Base-by-base conservation (phyloP, 2,797 vertebrate species). In the Neoniphon sammara region DNA sequence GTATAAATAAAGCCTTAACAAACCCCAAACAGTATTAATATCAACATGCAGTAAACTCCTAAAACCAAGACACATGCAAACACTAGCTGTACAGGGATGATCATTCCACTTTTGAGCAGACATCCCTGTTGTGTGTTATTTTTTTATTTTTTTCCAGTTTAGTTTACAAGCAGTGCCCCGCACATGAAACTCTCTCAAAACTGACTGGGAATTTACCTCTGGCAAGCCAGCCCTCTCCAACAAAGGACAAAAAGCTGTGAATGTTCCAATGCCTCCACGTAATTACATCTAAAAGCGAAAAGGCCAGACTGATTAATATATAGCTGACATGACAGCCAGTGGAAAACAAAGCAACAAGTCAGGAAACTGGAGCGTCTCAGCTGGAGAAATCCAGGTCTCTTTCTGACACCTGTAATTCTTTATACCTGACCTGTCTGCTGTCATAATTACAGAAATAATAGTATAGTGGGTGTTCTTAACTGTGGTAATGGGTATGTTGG, bases 261-360 rank as follows among this genome's bases (percentile, higher is more conserved):
- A 42, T 23, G 27, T 9, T 23, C 15, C 54, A 30, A 31, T 49
- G n/a, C 36, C 55, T 58, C 31, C 12, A 42, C 56, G 47, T 58
- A 66, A 66, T 44, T 42, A 53, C 46, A 71, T 61, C 55, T 76
- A 47, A 39, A 80, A 44, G 57, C 27, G 18, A 60, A 60, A 46
- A 34, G 30, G 14, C 23, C 20, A 7, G 36, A 44, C 14, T 44
- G 21, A 20, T 58, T 47, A 17, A 55, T 4, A 20, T 8, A 30
- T n/a, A n/a, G 36, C 15, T 11, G 6, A 63, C n/a, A 44, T 20
- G 47, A n/a, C 8, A 7, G n/a, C 46, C 18, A n/a, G 18, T 17
- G 18, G 47, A 49, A 49, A 23, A 31, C 54, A 34, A 3, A 31
- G 30, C 27, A 30, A 46, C 44, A 15, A 15, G 14, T 18, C 47